phyloP scores from a whole-genome alignment of 1,140 invertebrate species.

The Sarcophaga peregrina region DNA sequence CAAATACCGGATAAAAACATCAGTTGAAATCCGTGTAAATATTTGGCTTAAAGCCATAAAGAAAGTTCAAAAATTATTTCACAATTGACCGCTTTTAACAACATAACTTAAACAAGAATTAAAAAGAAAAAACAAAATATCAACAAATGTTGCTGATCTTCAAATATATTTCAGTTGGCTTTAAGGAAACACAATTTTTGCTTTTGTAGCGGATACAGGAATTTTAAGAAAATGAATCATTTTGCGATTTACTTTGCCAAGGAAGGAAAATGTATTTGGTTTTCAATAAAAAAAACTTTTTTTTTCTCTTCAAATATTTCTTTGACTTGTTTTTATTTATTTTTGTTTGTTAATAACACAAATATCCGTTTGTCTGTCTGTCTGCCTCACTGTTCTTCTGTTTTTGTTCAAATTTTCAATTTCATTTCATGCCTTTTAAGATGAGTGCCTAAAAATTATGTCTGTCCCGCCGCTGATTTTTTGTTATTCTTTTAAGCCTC shows the following conservation, averaged over 20 bases:
- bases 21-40: constrained; percentile 1
- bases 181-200: background rate
- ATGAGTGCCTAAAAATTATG: background rate
- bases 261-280: too few species aligned
- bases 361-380: background rate
- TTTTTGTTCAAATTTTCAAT: background rate
- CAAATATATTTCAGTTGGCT: too few species aligned
- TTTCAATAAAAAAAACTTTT: too few species aligned
- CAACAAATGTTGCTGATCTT: background rate
- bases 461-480: background rate
- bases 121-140: too few species aligned
- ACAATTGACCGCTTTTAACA: background rate
- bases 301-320: too few species aligned
- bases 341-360: too few species aligned
- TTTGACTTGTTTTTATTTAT: too few species aligned
- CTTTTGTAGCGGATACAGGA: background rate
- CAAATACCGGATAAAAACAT: background rate
- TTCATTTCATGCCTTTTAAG: background rate
- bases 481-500: background rate
- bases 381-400: background rate
- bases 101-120: too few species aligned
- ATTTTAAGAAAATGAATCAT: constrained; percentile 4
- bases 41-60: constrained; percentile 22
- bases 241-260: background rate
- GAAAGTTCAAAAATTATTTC: constrained; percentile 16